phyloP scores from a whole-genome alignment of 2,113 vertebrate genomes.

The Alectura lathami region DNA sequence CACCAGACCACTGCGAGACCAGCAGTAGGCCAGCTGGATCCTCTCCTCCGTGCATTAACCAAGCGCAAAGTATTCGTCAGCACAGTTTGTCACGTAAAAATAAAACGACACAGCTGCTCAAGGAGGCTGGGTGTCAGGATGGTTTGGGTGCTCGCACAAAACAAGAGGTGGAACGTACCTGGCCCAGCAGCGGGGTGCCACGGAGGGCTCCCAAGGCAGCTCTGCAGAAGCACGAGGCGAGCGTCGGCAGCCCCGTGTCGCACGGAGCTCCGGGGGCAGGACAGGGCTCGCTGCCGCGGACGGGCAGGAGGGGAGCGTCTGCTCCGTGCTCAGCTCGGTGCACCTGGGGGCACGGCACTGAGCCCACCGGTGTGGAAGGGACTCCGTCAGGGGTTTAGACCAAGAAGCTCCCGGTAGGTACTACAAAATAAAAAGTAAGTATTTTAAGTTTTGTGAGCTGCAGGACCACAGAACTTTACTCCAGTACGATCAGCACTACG shows the following conservation, averaged over 20 bases:
- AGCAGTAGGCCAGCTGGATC: background rate
- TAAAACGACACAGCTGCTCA: fast-evolving
- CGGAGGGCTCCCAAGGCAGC: too few relatives aligned
- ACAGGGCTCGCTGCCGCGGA: too few relatives aligned
- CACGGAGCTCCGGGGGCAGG: fast-evolving
- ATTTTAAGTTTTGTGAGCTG: background rate
- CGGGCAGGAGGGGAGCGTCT: too few relatives aligned
- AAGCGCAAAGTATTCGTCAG: background rate
- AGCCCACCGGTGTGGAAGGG: fast-evolving
- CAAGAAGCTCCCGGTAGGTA: background rate
- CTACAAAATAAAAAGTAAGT: background rate
- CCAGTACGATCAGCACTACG: too few relatives aligned
- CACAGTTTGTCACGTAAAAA: fast-evolving
- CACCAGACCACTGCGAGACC: background rate
- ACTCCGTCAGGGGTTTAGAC: too few relatives aligned
- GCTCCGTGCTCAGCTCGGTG: fast-evolving
- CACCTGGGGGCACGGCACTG: fast-evolving
- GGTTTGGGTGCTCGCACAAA: fast-evolving
- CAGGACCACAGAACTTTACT: background rate
- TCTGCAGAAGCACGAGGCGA: too few relatives aligned
- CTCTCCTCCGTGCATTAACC: background rate
- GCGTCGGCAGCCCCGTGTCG: fast-evolving
- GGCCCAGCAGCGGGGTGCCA: background rate
- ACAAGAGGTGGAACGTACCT: background rate
- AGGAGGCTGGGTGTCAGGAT: fast-evolving